Base-by-base conservation (phyloP, 2,113 vertebrate genomes). In the Strix uralensis region DNA sequence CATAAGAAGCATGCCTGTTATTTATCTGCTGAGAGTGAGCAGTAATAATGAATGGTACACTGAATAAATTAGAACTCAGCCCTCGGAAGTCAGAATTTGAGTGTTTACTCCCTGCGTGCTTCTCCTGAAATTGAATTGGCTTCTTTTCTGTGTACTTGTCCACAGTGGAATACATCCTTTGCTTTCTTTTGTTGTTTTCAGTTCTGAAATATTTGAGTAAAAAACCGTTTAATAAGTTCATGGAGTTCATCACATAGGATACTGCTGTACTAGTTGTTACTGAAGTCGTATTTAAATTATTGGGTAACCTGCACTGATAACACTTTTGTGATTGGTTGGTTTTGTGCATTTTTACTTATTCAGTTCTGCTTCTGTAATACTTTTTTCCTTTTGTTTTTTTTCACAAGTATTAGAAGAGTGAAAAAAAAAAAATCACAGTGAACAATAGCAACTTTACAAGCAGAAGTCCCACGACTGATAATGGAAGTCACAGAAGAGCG, bases 41-140 rank as follows among this genome's bases (percentile, higher is more conserved):
- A 3, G 25, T 79, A 42, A 18, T 72, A 38, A 13, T 0, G 0
- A 18, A 5, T 47, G 15, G 22, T 27, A 40, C 11, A 7, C 11
- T 69, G 49, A 69, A 36, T 20, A n/a, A 80, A 19, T 22, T 29
- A 49, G 46, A 67, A 40, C 9, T 49, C 8, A 7, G 4, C 34
- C 23, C 12, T 75, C 21, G 44, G 29, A 58, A 78, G 22, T 54
- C 20, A 63, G 26, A 81, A 34, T 81, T 81, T 30, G 34, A 7
- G n/a, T 57, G 5, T 77, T 83, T 51, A 15, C 8, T 69, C 23
- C 73, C 23, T 30, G 1, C 29, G 23, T 66, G 17, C 26, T 74
- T 52, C 19, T 77, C 10, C 20, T 59, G n/a, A 71, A 81, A 38
- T 17, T 1, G 1, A 47, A 2, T 77, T 21, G 4, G 40, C 80